A percentile compares a stretch with the other conserved stretches of the same genome.
These are phyloP conservation scores for Pleuronectes platessa DNA, from an alignment of 2,113 vertebrate species.

Conservation along the genomic window DNA sequence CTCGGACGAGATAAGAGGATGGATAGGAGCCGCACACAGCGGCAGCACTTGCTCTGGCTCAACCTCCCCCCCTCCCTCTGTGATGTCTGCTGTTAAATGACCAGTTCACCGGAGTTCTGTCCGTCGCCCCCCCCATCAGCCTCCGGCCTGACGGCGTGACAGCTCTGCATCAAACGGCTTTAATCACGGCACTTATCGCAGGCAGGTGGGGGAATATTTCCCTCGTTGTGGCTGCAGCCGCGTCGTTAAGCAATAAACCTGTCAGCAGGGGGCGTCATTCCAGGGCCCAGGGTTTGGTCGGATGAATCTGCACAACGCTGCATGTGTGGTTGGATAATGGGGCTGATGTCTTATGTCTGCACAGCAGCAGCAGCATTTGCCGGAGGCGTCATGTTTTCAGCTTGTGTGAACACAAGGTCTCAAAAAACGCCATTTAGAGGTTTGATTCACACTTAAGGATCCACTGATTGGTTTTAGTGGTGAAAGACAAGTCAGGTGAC, in stretches of 20 bases:
- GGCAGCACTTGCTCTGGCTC: slow-evolving; percentile 26
- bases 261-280: slow-evolving; percentile 35
- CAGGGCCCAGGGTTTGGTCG: slow-evolving; percentile 17
- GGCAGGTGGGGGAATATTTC: slow-evolving; percentile 41
- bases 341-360: no score
- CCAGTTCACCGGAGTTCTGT: slow-evolving; percentile 39
- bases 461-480: no score
- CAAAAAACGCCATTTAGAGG: no score
- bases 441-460: no score
- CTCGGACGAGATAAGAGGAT: slow-evolving; percentile 30
- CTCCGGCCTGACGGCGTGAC: slow-evolving; percentile 35
- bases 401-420: no score
- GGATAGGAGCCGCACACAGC: slow-evolving; percentile 29
- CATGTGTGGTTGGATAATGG: background rate
- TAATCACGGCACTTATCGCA: slow-evolving; percentile 44
- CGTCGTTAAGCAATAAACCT: slow-evolving; percentile 45
- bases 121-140: slow-evolving; percentile 29
- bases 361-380: no score
- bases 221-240: slow-evolving; percentile 22
- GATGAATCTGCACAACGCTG: slow-evolving; percentile 23
- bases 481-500: no score
- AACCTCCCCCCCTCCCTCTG: slow-evolving; percentile 21
- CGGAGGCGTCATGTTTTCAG: no score
- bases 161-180: slow-evolving; percentile 51
- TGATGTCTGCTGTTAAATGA: slow-evolving; percentile 49